Percentiles rank a stretch among this genome's conserved stretches.
Conservation (phyloP, 2,113 vertebrate species). For the Machaerirhynchus nigripectus region DNA sequence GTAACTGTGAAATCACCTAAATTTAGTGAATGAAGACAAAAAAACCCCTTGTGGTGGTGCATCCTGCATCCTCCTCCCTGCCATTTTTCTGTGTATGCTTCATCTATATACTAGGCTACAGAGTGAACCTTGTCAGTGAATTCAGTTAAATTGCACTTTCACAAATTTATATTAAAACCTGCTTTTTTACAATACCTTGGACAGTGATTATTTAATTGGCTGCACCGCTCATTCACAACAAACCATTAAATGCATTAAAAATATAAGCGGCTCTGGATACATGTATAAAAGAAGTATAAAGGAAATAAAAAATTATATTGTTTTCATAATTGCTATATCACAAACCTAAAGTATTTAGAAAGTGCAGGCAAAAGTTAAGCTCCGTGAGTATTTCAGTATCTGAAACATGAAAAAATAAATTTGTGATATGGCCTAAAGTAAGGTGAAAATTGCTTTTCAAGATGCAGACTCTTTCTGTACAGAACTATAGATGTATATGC, state of each 20-base stretch:
- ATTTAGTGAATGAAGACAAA: background rate
- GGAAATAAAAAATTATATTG: background rate
- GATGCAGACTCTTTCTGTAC: background rate
- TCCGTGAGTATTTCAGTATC: background rate
- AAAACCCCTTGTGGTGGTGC: background rate
- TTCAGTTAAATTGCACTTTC: background rate
- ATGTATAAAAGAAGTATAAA: background rate
- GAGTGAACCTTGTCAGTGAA: background rate
- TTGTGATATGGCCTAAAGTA: background rate
- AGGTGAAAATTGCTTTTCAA: background rate
- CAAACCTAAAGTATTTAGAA: background rate
- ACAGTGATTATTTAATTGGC: background rate
- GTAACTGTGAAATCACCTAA: background rate
- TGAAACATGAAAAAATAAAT: background rate
- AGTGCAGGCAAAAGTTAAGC: background rate
- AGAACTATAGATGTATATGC: background rate
- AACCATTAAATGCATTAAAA: background rate
- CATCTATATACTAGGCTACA: too few relatives aligned
- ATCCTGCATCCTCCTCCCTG: background rate
- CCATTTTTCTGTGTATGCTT: background rate
- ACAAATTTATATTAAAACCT: background rate
- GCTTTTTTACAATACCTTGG: background rate
- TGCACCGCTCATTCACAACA: background rate
- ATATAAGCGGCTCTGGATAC: accelerated
- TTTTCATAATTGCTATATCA: background rate